These are phyloP conservation scores for Oncopeltus fasciatus DNA, from an alignment of 1,140 invertebrate genomes.

Conservation along the genomic window DNA sequence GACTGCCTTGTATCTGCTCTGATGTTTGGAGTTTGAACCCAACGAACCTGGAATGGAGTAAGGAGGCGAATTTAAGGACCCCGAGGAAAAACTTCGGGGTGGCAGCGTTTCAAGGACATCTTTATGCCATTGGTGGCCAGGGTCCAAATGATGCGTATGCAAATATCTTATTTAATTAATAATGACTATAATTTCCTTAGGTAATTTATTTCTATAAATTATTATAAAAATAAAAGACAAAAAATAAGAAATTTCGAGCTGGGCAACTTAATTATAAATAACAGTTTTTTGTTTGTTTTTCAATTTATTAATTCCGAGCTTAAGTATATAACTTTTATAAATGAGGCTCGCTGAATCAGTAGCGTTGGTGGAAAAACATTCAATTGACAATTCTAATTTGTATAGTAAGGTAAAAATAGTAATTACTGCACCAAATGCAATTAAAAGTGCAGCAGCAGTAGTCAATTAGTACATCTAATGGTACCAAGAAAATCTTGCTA, in stretches of 20 bases:
- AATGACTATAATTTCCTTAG: constrained; percentile 39
- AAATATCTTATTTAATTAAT: too few relatives aligned
- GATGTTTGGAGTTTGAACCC: constrained; percentile 48
- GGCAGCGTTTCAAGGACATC: constrained; percentile 36
- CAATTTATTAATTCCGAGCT: too few relatives aligned
- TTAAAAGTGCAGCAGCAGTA: too few relatives aligned
- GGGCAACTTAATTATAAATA: neutral
- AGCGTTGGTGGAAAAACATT: too few relatives aligned
- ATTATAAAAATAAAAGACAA: neutral
- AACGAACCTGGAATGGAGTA: constrained; percentile 38
- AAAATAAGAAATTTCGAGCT: neutral
- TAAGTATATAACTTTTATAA: too few relatives aligned
- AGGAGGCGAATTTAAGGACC: constrained; percentile 36
- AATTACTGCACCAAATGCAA: too few relatives aligned
- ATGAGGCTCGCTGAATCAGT: too few relatives aligned
- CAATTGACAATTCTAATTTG: too few relatives aligned
- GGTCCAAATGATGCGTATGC: too few relatives aligned
- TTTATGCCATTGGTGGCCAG: constrained; percentile 46
- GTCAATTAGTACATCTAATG: too few relatives aligned
- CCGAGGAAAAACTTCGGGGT: constrained; percentile 43
- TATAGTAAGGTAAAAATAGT: too few relatives aligned
- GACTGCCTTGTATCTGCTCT: constrained; percentile 33
- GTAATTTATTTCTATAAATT: constrained; percentile 19
- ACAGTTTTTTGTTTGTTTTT: neutral
- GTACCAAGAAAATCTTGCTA: too few relatives aligned